Evolutionary conservation across 2,113 vertebrate species (phyloP).

Genomic region (Rhea pennata): DNA sequence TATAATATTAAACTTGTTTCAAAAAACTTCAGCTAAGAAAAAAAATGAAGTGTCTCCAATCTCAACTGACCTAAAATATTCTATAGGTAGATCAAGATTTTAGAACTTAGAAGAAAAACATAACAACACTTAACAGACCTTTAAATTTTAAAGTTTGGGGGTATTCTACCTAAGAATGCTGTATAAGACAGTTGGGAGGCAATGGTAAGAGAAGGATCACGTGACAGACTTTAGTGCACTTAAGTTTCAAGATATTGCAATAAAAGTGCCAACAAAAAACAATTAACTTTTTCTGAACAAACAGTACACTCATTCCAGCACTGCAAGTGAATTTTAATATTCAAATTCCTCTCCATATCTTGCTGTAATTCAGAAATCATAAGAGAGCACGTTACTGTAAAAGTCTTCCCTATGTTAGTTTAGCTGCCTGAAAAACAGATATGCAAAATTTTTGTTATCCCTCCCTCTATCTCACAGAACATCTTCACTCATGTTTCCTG

Average conservation of each 20-base stretch:
- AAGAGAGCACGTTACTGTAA: not conserved
- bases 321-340: not conserved
- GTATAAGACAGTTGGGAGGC: not conserved
- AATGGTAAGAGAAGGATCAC: not conserved
- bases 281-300: not conserved
- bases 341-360: not conserved
- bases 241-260: not conserved
- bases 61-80: not conserved
- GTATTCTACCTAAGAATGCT: not conserved
- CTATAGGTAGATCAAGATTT: not conserved
- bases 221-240: not conserved
- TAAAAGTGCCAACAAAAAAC: not conserved
- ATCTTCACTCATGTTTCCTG: not conserved
- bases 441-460: not conserved
- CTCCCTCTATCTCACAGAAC: not conserved
- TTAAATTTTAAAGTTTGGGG: not conserved
- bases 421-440: not conserved
- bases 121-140: not conserved
- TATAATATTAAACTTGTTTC: not conserved
- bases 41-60: not conserved
- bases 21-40: not conserved
- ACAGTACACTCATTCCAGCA: not conserved
- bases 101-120: accelerated
- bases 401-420: not conserved
- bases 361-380: not conserved